Percentiles rank a stretch among this genome's conserved stretches.
phyloP scores from a whole-genome alignment of 2,888 invertebrate species.

The Alcis repandata region DNA sequence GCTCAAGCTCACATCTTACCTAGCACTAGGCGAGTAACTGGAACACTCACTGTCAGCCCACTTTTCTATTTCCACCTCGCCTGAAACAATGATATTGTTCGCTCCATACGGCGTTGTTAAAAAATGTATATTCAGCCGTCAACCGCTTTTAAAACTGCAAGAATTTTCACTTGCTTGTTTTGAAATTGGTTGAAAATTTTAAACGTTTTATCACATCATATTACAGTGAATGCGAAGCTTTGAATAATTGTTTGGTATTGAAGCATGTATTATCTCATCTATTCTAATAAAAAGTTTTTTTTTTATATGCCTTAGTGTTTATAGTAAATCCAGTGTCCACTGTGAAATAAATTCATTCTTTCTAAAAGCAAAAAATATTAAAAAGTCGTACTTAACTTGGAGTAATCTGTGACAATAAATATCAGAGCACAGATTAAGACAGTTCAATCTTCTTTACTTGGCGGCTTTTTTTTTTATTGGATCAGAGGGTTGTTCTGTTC shows the following conservation, averaged over 20 bases:
- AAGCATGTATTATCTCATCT: too few species aligned
- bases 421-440: too few species aligned
- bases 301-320: too few species aligned
- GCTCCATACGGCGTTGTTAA: conserved; percentile 54
- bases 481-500: too few species aligned
- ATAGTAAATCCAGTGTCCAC: too few species aligned
- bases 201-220: conserved; percentile 6
- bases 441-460: too few species aligned
- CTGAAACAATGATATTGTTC: conserved; percentile 66
- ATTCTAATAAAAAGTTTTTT: too few species aligned
- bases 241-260: not conserved
- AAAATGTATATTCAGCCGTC: conserved; percentile 45
- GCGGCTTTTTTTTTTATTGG: too few species aligned
- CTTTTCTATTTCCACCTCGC: conserved; percentile 60
- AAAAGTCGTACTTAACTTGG: too few species aligned
- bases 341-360: too few species aligned
- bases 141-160: conserved; percentile 45
- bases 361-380: too few species aligned
- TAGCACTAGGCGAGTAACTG: conserved; percentile 54
- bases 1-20: conserved; percentile 15
- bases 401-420: too few species aligned
- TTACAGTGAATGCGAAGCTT: not conserved
- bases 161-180: conserved; percentile 49
- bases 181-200: conserved; percentile 30
- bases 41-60: conserved; percentile 57